A percentile compares a stretch with the other conserved stretches of the same genome.
Evolutionary conservation across 1,140 invertebrate species (phyloP).

Genomic region (Drosophila kepulauana): DNA sequence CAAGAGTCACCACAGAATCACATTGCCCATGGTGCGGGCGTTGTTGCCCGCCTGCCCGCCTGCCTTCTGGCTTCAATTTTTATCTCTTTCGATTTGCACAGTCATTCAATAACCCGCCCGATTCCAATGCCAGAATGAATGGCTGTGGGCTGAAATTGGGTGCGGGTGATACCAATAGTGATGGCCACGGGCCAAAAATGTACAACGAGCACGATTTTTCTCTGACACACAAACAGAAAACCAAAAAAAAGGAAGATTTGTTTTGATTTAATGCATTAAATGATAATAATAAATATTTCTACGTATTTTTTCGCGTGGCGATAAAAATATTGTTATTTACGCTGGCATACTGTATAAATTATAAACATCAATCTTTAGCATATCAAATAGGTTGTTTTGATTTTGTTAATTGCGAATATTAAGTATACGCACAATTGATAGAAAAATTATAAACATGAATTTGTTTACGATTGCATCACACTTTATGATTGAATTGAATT

Average conservation of each 20-base stretch:
- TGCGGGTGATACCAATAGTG: conserved; percentile 16
- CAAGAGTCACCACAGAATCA: conserved; percentile 54
- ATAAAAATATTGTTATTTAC: not conserved
- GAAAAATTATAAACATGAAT: no score
- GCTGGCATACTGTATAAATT: not conserved
- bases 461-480: no score
- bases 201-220: not conserved
- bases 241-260: not conserved
- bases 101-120: conserved; percentile 67
- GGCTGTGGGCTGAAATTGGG: conserved; percentile 14
- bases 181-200: not conserved
- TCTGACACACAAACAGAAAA: not conserved
- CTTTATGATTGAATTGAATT: no score
- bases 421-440: not conserved
- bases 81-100: conserved; percentile 79
- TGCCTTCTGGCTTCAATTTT: conserved; percentile 66
- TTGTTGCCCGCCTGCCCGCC: not conserved
- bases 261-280: conserved; percentile 1
- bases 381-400: not conserved
- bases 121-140: conserved; percentile 13
- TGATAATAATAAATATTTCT: conserved; percentile 1
- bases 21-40: conserved; percentile 26
- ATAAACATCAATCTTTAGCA: not conserved
- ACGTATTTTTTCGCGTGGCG: not conserved
- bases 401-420: not conserved